A percentile compares a stretch with the other conserved stretches of the same genome.
Evolutionary conservation across 2,797 vertebrate genomes (phyloP).

Genomic region (Microcaecilia unicolor): DNA sequence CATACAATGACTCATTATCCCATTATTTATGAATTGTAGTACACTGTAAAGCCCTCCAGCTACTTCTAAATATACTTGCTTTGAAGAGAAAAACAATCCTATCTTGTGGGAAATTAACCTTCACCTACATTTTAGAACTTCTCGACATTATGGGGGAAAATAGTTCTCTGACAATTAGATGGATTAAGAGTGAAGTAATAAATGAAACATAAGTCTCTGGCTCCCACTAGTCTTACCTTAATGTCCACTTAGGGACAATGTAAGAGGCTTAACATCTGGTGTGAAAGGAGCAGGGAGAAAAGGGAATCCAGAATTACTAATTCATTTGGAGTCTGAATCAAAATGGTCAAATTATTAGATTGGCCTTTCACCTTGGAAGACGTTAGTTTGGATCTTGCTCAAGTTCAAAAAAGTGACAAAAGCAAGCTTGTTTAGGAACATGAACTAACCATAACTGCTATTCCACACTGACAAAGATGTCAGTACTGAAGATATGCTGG

Average conservation of each 20-base stretch:
- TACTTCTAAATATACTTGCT: not conserved
- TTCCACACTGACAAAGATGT: too few relatives aligned
- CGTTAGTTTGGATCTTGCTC: slow-evolving; percentile 13
- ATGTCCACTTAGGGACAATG: slow-evolving; percentile 31
- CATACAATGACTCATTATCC: too few relatives aligned
- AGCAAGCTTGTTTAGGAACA: too few relatives aligned
- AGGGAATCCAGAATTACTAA: not conserved
- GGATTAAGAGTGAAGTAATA: slow-evolving; percentile 32
- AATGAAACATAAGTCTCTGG: slow-evolving; percentile 40
- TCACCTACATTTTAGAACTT: slow-evolving; percentile 6
- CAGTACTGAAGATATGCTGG: too few relatives aligned
- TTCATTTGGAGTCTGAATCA: not conserved
- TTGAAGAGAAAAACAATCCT: slow-evolving; percentile 8
- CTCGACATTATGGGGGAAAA: slow-evolving; percentile 17
- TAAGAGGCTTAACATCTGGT: slow-evolving; percentile 38
- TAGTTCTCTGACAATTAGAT: slow-evolving; percentile 14
- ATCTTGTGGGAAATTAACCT: slow-evolving; percentile 11
- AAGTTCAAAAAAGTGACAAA: not conserved
- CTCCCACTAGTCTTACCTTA: slow-evolving; percentile 23
- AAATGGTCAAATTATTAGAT: slow-evolving; percentile 27
- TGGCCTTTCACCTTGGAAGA: slow-evolving; percentile 36
- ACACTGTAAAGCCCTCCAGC: too few relatives aligned
- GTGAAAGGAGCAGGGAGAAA: slow-evolving; percentile 20
- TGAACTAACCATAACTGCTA: too few relatives aligned
- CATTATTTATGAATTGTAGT: too few relatives aligned